Evolutionary conservation across 1,140 invertebrate species (phyloP).

Genomic region (Drosophila subobscura): DNA sequence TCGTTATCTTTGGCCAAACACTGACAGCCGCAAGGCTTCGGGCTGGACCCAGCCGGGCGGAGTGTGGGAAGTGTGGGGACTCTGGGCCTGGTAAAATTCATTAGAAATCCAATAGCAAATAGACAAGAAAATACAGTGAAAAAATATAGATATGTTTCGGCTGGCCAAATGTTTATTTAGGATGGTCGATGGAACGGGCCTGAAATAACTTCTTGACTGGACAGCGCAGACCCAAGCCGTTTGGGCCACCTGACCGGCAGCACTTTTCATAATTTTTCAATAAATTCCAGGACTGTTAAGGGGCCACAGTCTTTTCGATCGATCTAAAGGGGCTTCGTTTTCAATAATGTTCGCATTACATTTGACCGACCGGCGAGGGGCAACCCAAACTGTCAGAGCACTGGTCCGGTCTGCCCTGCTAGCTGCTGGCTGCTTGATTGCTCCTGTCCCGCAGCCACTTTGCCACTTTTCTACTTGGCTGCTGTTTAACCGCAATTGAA

Average conservation of each 20-base stretch:
- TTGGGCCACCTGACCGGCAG: slow-evolving; percentile 6
- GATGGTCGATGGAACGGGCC: slow-evolving; percentile 15
- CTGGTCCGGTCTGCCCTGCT: neutral
- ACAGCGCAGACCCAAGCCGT: slow-evolving; percentile 2
- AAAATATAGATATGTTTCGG: slow-evolving; percentile 52
- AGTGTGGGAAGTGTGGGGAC: no score
- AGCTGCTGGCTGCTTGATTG: slow-evolving; percentile 10
- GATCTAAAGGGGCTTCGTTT: slow-evolving; percentile 60
- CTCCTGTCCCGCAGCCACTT: slow-evolving; percentile 50
- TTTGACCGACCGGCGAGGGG: slow-evolving; percentile 13
- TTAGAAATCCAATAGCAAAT: slow-evolving; percentile 78
- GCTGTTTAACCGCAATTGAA: slow-evolving; percentile 82
- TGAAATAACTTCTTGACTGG: slow-evolving; percentile 55
- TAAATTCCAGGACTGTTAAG: slow-evolving; percentile 62
- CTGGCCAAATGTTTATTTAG: slow-evolving; percentile 72
- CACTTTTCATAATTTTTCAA: slow-evolving; percentile 72
- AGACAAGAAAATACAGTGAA: slow-evolving; percentile 50
- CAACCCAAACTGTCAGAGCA: slow-evolving; percentile 41
- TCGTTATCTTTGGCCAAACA: slow-evolving; percentile 72
- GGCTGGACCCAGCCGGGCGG: no score
- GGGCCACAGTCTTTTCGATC: slow-evolving; percentile 39
- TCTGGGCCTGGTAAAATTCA: slow-evolving; percentile 50
- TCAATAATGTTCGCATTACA: slow-evolving; percentile 70
- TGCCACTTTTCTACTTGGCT: slow-evolving; percentile 76
- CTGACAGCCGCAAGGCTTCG: slow-evolving; percentile 36